These are phyloP conservation scores for Orchesella flavescens DNA, from an alignment of 2,888 invertebrate species.

Conservation along the genomic window DNA sequence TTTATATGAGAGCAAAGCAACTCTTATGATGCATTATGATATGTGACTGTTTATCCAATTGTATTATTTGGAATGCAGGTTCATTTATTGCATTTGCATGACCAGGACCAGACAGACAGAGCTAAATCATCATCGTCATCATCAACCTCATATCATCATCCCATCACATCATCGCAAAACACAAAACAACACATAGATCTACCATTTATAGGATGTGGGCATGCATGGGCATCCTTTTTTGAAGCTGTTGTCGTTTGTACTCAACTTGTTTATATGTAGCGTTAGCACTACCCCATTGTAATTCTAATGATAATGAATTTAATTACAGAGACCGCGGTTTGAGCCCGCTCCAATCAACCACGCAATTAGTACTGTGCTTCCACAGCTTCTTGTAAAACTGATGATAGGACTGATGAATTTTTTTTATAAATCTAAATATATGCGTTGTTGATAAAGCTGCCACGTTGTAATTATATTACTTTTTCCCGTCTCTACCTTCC, in stretches of 20 bases:
- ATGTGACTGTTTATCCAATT: conserved; percentile 31
- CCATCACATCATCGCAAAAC: no score
- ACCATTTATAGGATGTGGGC: not conserved
- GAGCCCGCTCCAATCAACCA: conserved; percentile 50
- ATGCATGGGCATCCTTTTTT: not conserved
- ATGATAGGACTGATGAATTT: not conserved
- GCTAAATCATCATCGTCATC: not conserved
- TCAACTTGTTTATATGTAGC: conserved; percentile 14
- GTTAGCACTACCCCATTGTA: conserved; percentile 32
- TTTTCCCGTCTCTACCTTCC: not conserved
- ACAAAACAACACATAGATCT: not conserved
- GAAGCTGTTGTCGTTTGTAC: not conserved
- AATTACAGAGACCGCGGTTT: conserved; percentile 57
- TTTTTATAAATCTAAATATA: not conserved
- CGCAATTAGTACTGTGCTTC: conserved; percentile 38
- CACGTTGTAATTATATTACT: conserved; percentile 13
- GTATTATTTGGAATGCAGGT: conserved; percentile 23
- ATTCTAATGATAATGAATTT: conserved; percentile 56
- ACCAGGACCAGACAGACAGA: not conserved
- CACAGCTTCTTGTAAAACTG: not conserved
- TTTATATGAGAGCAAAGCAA: not conserved
- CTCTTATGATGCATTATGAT: not conserved
- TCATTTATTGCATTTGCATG: conserved; percentile 46
- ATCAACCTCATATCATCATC: no score
- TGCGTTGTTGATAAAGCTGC: conserved; percentile 38